Conservation (phyloP, 2,797 vertebrate genomes). For the Aldrovandia affinis region DNA sequence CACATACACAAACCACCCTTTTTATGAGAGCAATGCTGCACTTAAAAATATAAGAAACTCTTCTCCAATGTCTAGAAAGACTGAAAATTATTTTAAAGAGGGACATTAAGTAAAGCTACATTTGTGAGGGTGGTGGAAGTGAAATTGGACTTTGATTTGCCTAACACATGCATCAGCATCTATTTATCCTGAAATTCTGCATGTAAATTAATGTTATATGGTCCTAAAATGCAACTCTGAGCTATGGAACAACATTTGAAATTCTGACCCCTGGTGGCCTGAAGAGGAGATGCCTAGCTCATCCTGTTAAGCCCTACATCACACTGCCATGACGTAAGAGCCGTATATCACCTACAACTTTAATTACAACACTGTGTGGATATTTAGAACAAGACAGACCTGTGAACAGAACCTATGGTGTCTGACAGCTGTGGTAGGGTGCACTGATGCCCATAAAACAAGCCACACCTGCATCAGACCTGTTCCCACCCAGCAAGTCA, state of each 20-base stretch:
- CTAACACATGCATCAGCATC: conserved; percentile 10
- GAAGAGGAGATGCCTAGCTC: background rate
- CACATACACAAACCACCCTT: background rate
- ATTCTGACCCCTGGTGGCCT: conserved; percentile 69
- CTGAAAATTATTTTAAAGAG: background rate
- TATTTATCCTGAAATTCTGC: conserved; percentile 1
- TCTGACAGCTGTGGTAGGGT: conserved; percentile 1
- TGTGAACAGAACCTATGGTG: conserved; percentile 8
- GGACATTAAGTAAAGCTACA: background rate
- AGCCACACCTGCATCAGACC: background rate
- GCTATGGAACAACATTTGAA: conserved; percentile 32
- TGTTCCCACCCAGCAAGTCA: too few species aligned
- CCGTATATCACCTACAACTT: background rate
- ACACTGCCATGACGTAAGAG: background rate
- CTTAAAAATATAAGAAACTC: background rate
- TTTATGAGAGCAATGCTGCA: background rate
- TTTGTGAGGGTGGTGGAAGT: background rate
- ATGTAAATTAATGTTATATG: background rate
- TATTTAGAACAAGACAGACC: background rate
- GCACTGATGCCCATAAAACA: background rate
- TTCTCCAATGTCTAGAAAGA: background rate
- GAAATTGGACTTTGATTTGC: background rate
- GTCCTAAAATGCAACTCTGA: too few species aligned
- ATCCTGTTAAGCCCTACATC: background rate
- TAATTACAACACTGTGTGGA: background rate